Conservation (phyloP, 1,140 invertebrate species). For the Drosophila sulfurigaster region DNA sequence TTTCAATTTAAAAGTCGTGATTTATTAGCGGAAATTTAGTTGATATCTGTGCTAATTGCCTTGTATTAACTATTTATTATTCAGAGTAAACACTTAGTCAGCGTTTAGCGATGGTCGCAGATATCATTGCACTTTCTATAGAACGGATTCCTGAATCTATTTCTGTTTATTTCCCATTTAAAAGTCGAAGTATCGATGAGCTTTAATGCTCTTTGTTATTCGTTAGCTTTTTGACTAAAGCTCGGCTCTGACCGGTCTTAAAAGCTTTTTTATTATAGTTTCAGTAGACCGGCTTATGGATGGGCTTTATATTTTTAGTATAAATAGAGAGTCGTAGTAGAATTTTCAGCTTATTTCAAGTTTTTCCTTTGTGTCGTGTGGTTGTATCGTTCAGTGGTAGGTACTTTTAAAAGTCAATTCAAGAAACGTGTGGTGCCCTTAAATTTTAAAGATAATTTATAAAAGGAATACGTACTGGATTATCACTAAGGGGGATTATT, state of each 20-base stretch:
- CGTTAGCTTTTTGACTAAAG: slow-evolving; percentile 37
- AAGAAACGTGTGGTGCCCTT: slow-evolving; percentile 27
- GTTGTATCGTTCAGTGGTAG: slow-evolving; percentile 50
- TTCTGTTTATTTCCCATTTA: neutral
- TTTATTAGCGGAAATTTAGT: slow-evolving; percentile 43
- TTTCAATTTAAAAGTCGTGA: slow-evolving; percentile 38
- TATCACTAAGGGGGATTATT: neutral
- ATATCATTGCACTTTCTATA: neutral
- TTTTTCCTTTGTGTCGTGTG: slow-evolving; percentile 60
- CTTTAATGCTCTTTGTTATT: slow-evolving; percentile 11
- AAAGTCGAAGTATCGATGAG: slow-evolving; percentile 34
- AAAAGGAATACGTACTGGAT: neutral
- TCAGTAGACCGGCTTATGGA: slow-evolving; percentile 27
- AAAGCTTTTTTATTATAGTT: slow-evolving; percentile 35
- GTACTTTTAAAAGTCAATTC: slow-evolving; percentile 25
- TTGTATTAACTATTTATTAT: slow-evolving; percentile 43
- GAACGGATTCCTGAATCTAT: neutral
- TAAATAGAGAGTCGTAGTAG: slow-evolving; percentile 66
- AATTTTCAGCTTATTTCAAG: slow-evolving; percentile 79
- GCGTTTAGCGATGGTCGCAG: slow-evolving; percentile 1
- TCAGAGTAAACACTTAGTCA: slow-evolving; percentile 58
- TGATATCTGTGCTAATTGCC: slow-evolving; percentile 56
- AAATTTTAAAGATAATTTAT: neutral
- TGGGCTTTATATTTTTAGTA: slow-evolving; percentile 48
- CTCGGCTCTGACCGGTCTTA: slow-evolving; percentile 52